A percentile compares a stretch with the other conserved stretches of the same genome.
Conservation (phyloP, 92 coral and sea anemone genomes). For the Montipora capitata region DNA sequence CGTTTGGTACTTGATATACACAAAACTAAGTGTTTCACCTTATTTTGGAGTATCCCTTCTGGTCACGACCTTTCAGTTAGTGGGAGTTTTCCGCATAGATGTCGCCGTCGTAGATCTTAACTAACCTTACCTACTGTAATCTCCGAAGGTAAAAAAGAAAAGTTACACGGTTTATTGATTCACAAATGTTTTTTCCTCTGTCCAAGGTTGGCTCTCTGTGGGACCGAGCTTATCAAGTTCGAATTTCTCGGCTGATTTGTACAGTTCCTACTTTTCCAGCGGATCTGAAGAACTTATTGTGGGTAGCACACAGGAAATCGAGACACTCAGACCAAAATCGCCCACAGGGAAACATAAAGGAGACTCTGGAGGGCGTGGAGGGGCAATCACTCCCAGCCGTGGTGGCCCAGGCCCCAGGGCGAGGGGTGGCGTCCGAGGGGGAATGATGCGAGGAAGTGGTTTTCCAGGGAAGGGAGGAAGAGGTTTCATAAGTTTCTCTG, state of each 20-base stretch:
- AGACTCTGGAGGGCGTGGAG: conserved; percentile 93
- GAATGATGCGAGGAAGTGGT: conserved; percentile 92
- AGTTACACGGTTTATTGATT: not conserved
- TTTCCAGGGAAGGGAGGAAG: conserved; percentile 83
- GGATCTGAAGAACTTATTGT: conserved; percentile 91
- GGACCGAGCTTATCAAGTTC: conserved; percentile 96
- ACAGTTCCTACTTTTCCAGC: conserved; percentile 91
- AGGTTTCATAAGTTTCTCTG: conserved; percentile 51
- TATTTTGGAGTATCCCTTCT: too few relatives aligned
- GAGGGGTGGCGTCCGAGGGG: conserved; percentile 82
- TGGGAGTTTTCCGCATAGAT: too few relatives aligned
- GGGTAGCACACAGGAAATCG: conserved; percentile 95
- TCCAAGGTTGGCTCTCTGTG: conserved; percentile 94
- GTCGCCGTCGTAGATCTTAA: too few relatives aligned
- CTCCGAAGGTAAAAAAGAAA: not conserved
- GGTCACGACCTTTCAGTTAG: too few relatives aligned
- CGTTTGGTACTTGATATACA: too few relatives aligned
- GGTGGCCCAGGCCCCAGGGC: conserved; percentile 82
- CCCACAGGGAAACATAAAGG: conserved; percentile 97
- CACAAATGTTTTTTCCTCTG: not conserved
- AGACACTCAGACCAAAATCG: conserved; percentile 97
- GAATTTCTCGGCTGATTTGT: conserved; percentile 95
- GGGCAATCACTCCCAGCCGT: conserved; percentile 70
- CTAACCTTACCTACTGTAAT: too few relatives aligned
- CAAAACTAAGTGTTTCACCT: too few relatives aligned